A percentile compares a stretch with the other conserved stretches of the same genome.
Evolutionary conservation across 2,113 vertebrate species (phyloP).

Genomic region (Protomyctophum bolini): DNA sequence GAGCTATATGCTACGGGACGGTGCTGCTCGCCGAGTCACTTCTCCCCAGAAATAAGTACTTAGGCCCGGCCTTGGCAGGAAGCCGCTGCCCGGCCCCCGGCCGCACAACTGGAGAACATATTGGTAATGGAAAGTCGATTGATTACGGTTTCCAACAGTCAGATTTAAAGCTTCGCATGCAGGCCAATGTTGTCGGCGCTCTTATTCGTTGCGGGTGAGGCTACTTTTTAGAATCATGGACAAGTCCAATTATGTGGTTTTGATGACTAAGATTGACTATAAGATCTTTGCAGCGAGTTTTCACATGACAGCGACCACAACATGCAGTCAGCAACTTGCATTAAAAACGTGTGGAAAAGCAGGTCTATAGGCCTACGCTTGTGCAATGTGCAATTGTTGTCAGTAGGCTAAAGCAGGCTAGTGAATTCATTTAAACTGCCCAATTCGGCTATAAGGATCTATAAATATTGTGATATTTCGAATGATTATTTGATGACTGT

Average conservation of each 20-base stretch:
- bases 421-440: too few relatives aligned
- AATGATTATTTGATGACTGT: too few relatives aligned
- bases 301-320: slow-evolving; percentile 25
- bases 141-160: slow-evolving; percentile 64
- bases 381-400: too few relatives aligned
- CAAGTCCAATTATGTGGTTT: too few relatives aligned
- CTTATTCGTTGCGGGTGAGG: neutral
- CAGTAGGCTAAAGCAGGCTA: too few relatives aligned
- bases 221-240: too few relatives aligned
- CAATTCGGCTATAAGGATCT: too few relatives aligned
- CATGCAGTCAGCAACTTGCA: neutral
- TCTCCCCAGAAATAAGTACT: slow-evolving; percentile 63
- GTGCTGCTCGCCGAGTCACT: slow-evolving; percentile 34
- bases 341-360: neutral
- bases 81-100: slow-evolving; percentile 23
- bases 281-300: slow-evolving; percentile 59
- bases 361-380: neutral
- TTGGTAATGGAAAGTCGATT: slow-evolving; percentile 70
- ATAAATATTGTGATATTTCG: too few relatives aligned
- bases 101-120: slow-evolving; percentile 6
- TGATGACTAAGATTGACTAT: slow-evolving; percentile 49
- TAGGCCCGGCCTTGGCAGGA: neutral
- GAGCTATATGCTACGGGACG: neutral
- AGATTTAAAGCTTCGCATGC: slow-evolving; percentile 36
- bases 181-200: slow-evolving; percentile 24